Evolutionary conservation across 2,888 invertebrate genomes (phyloP), one percentile per base, ranked within the genome.

Genomic region (Napeogenes inachia): DNA sequence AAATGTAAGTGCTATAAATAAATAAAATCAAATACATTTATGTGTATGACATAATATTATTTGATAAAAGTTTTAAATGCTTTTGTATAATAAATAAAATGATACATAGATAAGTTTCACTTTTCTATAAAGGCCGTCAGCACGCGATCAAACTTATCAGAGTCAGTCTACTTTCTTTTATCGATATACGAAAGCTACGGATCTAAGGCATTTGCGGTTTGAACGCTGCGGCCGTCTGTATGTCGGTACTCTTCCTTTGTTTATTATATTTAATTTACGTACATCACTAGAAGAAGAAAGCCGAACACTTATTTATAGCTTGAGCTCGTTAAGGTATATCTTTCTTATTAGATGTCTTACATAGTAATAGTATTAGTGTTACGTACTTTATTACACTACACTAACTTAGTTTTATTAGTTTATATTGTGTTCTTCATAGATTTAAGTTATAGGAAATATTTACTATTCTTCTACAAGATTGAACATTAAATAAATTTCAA

Each of bases 171-270:
- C 88, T 89, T 87, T 88, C 87, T 55, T 67, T 66, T 71, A 72
- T 73, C 75, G 76, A 83, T 82, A 81, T 81, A 82, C 80, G 82
- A 85, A 86, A 84, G 85, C 86, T 83, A 81, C 85, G 82, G 84
- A 83, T 83, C 79, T 75, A 74, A 74, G 75, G 76, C 75, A 80
- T 83, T 82, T 88, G 87, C 81, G 87, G 87, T 88, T 82, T 76
- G 84, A 86, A 87, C 80, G 75, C 77, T 10, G 2, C n/a, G 6
- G 6, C 65, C 50, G 60, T 57, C 62, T 65, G 63, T 61, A 67
- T 59, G 57, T 61, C 45, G 60, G 59, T 63, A 62, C 63, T 61
- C 63, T 58, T 59, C 61, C 53, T 63, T 65, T 65, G 65, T 68
- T 65, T 64, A 65, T 67, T 65, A 62, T 67, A 64, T 67, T 69